Conservation (phyloP, 2,113 vertebrate species). For the Festucalex cinctus region DNA sequence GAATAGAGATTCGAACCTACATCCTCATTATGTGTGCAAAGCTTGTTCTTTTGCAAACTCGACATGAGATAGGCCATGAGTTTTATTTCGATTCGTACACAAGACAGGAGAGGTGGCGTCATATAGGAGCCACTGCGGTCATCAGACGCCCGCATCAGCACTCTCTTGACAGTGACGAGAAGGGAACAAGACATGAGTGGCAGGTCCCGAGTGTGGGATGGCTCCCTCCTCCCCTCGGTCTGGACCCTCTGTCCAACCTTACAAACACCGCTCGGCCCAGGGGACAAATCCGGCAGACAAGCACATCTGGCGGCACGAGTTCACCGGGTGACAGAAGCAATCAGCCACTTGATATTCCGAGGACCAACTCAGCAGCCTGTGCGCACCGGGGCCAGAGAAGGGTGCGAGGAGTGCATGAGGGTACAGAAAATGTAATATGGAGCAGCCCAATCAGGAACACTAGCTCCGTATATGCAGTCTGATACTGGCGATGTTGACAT, state of each 20-base stretch:
- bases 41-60: conserved; percentile 6
- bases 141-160: conserved; percentile 55
- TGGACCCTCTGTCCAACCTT: conserved; percentile 44
- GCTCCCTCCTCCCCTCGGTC: conserved; percentile 36
- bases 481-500: conserved; percentile 27
- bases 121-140: conserved; percentile 25
- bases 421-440: conserved; percentile 62
- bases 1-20: no score
- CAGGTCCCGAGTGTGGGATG: conserved; percentile 53
- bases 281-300: conserved; percentile 52
- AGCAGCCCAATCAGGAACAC: conserved; percentile 47
- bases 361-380: conserved; percentile 30
- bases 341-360: conserved; percentile 64
- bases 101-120: conserved; percentile 46
- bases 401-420: conserved; percentile 12
- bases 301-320: conserved; percentile 55
- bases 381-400: conserved; percentile 22
- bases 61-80: conserved; percentile 26
- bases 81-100: conserved; percentile 36
- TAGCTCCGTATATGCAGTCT: conserved; percentile 41
- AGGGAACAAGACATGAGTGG: conserved; percentile 68
- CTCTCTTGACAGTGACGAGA: conserved; percentile 64
- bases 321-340: conserved; percentile 50
- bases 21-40: not conserved
- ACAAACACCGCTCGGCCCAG: conserved; percentile 41